These are phyloP conservation scores for Macrophya annulata DNA, from an alignment of 2,888 invertebrate genomes.

Conservation along the genomic window DNA sequence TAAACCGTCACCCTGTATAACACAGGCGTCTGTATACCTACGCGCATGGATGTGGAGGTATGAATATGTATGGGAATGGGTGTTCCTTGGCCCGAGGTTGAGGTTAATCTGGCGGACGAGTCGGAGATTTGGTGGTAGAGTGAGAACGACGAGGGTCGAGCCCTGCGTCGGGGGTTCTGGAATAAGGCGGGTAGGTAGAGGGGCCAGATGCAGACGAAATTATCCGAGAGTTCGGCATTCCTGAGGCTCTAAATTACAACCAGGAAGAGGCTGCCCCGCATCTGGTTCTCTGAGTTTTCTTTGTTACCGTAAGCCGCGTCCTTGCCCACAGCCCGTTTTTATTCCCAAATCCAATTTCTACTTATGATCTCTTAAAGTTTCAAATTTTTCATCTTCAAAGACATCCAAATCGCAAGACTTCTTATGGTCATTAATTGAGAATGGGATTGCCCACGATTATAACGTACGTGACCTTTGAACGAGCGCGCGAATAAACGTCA, in stretches of 20 bases:
- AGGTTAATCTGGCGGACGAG: constrained; percentile 44
- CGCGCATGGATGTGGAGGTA: background rate
- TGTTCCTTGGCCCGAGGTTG: constrained; percentile 45
- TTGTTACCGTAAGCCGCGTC: constrained; percentile 15
- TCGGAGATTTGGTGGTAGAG: constrained; percentile 37
- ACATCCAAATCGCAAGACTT: background rate
- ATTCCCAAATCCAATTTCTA: constrained; percentile 17
- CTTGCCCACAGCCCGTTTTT: background rate
- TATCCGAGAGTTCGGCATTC: constrained; percentile 56
- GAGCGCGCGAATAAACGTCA: constrained; percentile 27
- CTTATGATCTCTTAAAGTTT: background rate
- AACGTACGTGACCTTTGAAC: constrained; percentile 12
- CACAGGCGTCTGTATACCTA: constrained; percentile 18
- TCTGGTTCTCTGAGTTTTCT: constrained; percentile 35
- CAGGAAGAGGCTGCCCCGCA: constrained; percentile 54
- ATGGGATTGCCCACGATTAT: background rate
- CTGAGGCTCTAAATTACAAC: constrained; percentile 52
- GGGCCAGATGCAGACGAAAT: constrained; percentile 54
- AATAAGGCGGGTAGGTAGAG: background rate
- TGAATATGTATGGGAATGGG: constrained; percentile 38
- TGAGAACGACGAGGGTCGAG: constrained; percentile 1
- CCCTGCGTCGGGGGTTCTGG: constrained; percentile 20
- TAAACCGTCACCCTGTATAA: constrained; percentile 45
- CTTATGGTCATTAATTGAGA: background rate
- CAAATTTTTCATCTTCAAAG: background rate